These are phyloP conservation scores for Ageneiosus marmoratus DNA, from an alignment of 2,113 vertebrate genomes.

Conservation along the genomic window DNA sequence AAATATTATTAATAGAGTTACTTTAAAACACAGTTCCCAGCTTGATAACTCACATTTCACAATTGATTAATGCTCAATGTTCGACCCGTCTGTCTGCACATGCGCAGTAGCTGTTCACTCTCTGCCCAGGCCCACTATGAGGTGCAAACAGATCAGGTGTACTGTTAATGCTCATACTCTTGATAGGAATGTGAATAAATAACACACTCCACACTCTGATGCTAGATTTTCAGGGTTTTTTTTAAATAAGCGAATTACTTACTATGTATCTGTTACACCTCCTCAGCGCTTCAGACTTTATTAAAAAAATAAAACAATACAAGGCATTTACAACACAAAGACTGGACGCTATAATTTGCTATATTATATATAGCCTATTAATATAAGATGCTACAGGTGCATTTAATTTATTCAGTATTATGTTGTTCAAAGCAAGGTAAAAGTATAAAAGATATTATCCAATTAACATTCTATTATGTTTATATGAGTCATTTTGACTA, in stretches of 20 bases:
- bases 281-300: background rate
- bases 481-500: background rate
- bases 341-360: too few species aligned
- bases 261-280: background rate
- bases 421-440: background rate
- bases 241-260: too few species aligned
- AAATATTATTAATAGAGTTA: background rate
- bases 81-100: background rate
- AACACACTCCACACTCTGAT: too few species aligned
- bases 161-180: too few species aligned
- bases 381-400: background rate
- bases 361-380: too few species aligned
- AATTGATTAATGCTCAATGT: background rate
- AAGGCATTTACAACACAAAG: too few species aligned
- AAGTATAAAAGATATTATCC: background rate
- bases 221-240: too few species aligned
- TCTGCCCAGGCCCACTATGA: background rate
- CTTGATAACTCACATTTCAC: background rate
- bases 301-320: too few species aligned
- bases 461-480: background rate
- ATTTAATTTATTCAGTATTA: background rate
- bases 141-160: background rate
- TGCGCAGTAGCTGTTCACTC: background rate
- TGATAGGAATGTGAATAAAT: too few species aligned
- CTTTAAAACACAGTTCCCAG: background rate